Conservation (phyloP, 2,888 invertebrate genomes). For the Frankliniella intonsa region DNA sequence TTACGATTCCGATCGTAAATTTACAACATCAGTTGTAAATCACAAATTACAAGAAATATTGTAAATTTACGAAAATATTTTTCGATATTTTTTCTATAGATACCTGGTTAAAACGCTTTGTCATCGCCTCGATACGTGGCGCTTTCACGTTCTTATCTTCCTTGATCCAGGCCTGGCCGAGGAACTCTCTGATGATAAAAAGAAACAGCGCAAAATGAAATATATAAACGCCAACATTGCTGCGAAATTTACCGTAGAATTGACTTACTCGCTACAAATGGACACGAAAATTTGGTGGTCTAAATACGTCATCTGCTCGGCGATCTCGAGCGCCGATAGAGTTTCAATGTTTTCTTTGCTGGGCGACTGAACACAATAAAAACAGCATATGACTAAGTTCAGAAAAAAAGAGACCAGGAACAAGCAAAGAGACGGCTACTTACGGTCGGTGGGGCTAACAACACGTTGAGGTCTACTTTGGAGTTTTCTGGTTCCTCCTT, state of each 20-base stretch:
- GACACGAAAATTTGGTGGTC: conserved; percentile 88
- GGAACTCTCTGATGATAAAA: conserved; percentile 61
- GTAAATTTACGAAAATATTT: no score
- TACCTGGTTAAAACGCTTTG: conserved; percentile 81
- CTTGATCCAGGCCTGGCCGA: conserved; percentile 88
- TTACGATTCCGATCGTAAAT: no score
- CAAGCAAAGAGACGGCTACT: conserved; percentile 39
- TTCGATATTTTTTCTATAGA: no score
- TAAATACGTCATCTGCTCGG: conserved; percentile 86
- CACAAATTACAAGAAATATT: no score
- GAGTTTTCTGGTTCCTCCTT: conserved; percentile 64
- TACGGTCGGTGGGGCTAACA: conserved; percentile 66
- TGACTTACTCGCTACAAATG: conserved; percentile 81
- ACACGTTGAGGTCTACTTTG: conserved; percentile 62
- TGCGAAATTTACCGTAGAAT: background rate
- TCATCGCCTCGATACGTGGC: conserved; percentile 79
- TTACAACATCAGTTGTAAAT: no score
- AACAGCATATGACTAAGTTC: conserved; percentile 6
- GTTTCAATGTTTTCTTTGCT: conserved; percentile 81
- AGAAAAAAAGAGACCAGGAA: background rate
- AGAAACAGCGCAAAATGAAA: background rate
- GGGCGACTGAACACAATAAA: conserved; percentile 55
- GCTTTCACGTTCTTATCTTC: conserved; percentile 75
- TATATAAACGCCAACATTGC: background rate
- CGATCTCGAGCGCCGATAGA: conserved; percentile 82